phyloP scores from a whole-genome alignment of 2,113 vertebrate species.

The Heliornis fulica region DNA sequence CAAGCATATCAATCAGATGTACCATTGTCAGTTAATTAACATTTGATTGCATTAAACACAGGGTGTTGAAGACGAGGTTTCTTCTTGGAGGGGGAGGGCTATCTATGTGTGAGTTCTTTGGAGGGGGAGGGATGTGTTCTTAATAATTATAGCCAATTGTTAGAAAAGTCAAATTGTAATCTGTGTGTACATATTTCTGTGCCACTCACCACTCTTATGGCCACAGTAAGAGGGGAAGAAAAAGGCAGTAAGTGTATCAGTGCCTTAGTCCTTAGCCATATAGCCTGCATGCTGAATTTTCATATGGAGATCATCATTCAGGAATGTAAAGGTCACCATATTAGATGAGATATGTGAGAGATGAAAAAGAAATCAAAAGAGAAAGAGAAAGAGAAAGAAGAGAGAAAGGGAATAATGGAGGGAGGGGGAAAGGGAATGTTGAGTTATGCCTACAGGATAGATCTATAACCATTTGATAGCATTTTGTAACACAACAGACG shows the following conservation, averaged over 20 bases:
- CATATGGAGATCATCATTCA: background rate
- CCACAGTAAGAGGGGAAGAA: background rate
- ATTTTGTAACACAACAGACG: background rate
- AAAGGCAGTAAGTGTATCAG: background rate
- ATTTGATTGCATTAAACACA: constrained; percentile 57
- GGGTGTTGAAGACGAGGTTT: constrained; percentile 19
- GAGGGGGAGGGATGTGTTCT: background rate
- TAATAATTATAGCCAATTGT: background rate
- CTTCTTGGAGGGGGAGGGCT: background rate
- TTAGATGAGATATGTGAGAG: background rate
- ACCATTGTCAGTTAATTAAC: constrained; percentile 58
- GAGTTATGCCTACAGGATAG: background rate
- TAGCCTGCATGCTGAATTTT: background rate
- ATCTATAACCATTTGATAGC: background rate
- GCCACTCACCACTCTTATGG: background rate
- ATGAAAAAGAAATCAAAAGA: no score
- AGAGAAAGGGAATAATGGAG: background rate
- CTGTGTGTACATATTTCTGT: background rate
- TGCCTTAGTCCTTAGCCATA: background rate
- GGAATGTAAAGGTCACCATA: background rate
- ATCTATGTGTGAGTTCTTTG: background rate
- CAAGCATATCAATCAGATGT: constrained; percentile 56
- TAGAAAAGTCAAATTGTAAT: background rate
- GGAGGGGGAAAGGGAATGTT: background rate
- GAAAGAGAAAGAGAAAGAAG: fast-evolving